phyloP scores from a whole-genome alignment of 2,888 invertebrate species.

The Molanna angustata region DNA sequence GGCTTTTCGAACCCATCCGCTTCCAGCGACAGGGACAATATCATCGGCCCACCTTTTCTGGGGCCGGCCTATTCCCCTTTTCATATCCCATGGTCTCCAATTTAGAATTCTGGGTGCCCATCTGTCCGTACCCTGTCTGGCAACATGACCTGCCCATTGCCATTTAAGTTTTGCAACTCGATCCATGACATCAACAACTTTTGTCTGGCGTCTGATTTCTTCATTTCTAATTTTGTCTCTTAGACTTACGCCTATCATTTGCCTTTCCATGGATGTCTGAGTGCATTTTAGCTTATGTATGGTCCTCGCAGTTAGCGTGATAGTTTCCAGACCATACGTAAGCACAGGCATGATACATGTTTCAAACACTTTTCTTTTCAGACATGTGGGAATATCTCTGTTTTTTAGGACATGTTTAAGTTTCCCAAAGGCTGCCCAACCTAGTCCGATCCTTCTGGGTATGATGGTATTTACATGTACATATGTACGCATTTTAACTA shows the following conservation, averaged over 20 bases:
- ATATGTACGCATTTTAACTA: no score
- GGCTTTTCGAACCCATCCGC: not conserved
- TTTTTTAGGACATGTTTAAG: not conserved
- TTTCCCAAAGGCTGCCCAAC: not conserved
- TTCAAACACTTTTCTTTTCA: no score
- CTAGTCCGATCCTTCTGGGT: not conserved
- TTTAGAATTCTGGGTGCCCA: not conserved
- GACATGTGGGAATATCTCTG: not conserved
- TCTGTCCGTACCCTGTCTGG: not conserved
- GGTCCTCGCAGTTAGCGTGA: no score
- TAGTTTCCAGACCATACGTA: no score
- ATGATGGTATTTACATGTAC: no score
- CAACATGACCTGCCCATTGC: not conserved
- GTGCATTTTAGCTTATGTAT: constrained; percentile 1
- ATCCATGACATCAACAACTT: not conserved
- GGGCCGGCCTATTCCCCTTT: not conserved
- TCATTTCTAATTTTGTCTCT: constrained; percentile 1
- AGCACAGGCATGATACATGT: no score
- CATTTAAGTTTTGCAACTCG: not conserved
- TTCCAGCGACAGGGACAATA: constrained; percentile 35
- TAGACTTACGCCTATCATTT: not conserved
- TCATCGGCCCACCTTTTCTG: constrained; percentile 28
- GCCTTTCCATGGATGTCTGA: not conserved
- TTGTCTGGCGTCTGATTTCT: not conserved
- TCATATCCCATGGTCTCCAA: not conserved